Base-by-base conservation (phyloP, 2,113 vertebrate genomes). In the Thryonomys swinderianus region DNA sequence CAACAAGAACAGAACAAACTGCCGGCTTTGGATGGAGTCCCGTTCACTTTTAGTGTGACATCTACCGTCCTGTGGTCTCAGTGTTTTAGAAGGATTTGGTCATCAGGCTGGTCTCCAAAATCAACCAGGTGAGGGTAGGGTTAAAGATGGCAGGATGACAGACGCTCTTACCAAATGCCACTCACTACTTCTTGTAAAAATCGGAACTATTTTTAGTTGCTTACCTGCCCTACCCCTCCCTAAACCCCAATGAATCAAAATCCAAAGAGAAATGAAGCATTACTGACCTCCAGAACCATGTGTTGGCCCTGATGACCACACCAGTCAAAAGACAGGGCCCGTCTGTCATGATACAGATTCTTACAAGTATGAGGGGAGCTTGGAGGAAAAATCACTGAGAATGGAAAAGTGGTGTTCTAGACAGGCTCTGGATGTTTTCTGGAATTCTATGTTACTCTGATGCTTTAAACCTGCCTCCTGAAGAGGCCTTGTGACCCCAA, bases 31-130 rank as follows among this genome's bases (percentile, higher is more conserved):
- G 73, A 55, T 21, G 37, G 67, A 37, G 8, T 48, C 40, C 37
- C 62, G 16, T 57, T 48, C 30, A 53, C 57, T 76, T 86, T 95
- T 16, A 42, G 74, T 34, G 48, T 91, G 74, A 23, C 30, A 64
- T 27, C 62, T 67, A 30, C 51, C 40, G 91, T 73, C 21, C 53
- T 34, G 73, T 27, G 37, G 34, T 67, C 64, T 89, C 40, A 32
- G 78, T 32, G 20, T 59, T 90, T 93, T 83, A 85, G 94, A 95
- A 96, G 42, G 79, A 89, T 32, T 80, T 57, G 25, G 69, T 42
- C n/a, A 80, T 88, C 66, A 84, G 37, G 21, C 37, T 94, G 80
- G 34, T 25, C 85, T 95, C 76, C 71, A 92, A 88, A 80, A 93
- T 53, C 89, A 79, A 88, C 42, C 18, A 57, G 45, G 23, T 16